A percentile compares a stretch with the other conserved stretches of the same genome.
These are phyloP conservation scores for Hylaeus anthracinus DNA, from an alignment of 1,140 invertebrate species.

Conservation along the genomic window DNA sequence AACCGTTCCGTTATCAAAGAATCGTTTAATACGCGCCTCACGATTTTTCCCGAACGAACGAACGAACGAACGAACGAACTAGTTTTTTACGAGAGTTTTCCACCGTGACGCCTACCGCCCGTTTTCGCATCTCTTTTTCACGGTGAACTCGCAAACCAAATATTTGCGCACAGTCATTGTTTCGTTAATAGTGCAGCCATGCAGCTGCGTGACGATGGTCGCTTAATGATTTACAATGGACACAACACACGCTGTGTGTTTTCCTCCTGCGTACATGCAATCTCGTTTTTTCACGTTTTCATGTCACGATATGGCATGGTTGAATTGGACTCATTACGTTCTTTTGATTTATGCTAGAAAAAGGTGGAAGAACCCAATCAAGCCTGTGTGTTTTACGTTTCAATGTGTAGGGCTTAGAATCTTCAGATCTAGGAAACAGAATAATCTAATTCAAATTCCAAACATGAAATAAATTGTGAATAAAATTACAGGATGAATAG, in stretches of 20 bases:
- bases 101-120: neutral
- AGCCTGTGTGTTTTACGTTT: no score
- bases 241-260: neutral
- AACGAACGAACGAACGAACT: no score
- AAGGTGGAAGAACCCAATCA: no score
- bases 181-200: conserved; percentile 43
- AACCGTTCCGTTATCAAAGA: conserved; percentile 15
- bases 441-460: no score
- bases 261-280: neutral
- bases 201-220: conserved; percentile 5
- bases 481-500: no score
- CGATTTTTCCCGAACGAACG: conserved; percentile 17
- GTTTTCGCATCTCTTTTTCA: neutral
- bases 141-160: conserved; percentile 19
- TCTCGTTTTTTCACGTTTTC: neutral
- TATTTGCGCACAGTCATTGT: conserved; percentile 41
- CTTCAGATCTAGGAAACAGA: no score
- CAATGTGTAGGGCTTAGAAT: no score
- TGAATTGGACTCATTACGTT: neutral
- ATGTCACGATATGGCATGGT: no score
- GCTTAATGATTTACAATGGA: conserved; percentile 41
- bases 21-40: conserved; percentile 26
- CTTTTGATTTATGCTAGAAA: no score
- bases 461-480: no score
- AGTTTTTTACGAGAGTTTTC: conserved; percentile 7